A percentile compares a stretch with the other conserved stretches of the same genome.
These are phyloP conservation scores for Petrolisthes cinctipes DNA, from an alignment of 2,888 invertebrate species.

Conservation along the genomic window DNA sequence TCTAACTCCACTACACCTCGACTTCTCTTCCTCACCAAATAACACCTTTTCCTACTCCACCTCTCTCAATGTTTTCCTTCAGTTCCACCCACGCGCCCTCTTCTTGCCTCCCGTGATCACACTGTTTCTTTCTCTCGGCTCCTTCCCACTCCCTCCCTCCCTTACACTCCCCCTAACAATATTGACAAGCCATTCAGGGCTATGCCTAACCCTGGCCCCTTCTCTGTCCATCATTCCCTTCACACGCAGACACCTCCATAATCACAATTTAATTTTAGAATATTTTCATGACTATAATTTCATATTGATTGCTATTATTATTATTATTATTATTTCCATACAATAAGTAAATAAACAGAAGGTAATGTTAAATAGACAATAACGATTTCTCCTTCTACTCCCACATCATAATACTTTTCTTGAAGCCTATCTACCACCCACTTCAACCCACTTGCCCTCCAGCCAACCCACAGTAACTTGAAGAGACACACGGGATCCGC, in stretches of 20 bases:
- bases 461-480: too few species aligned
- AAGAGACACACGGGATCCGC: too few species aligned
- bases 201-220: background rate
- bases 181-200: background rate
- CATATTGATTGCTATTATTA: too few species aligned
- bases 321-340: too few species aligned
- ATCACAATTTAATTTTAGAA: too few species aligned
- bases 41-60: background rate
- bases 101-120: background rate
- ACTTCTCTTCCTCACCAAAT: background rate
- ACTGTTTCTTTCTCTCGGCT: background rate
- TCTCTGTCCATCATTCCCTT: background rate
- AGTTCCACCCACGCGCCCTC: background rate
- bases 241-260: background rate
- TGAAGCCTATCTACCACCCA: too few species aligned
- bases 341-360: too few species aligned
- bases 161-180: background rate
- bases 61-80: background rate
- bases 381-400: too few species aligned
- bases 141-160: background rate
- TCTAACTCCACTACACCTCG: background rate
- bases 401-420: too few species aligned
- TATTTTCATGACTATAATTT: too few species aligned
- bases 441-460: too few species aligned
- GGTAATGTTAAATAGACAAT: too few species aligned